Base-by-base conservation (phyloP, 2,888 invertebrate species). In the Cantharis flavilabris region DNA sequence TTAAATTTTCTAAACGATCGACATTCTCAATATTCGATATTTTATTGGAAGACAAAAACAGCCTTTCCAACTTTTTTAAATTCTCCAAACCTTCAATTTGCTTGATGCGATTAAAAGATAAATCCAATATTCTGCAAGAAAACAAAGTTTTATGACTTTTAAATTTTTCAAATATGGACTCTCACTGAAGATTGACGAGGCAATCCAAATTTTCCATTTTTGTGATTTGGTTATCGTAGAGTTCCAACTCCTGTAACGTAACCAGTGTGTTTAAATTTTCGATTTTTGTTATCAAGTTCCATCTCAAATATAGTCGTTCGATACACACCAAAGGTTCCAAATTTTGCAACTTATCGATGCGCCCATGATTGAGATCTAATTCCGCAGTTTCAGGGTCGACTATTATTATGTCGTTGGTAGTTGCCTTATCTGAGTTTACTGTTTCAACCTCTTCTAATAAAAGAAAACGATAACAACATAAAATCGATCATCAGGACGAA, bases 211-310 rank as follows among this genome's bases (percentile, higher is more conserved):
- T 97, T 88, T 98, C 97, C 82, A 99, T 96, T 81, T 93, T 92
- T 0, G 94, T 94, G 71, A 99, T 94, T 90, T 98, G 98, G 89
- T 99, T 99, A 88, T 99, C 99, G 88, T 99, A 98, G 4, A 99
- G 89, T 86, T 99, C 99, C 69, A 99, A 89, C 86, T 98, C 98
- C 16, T 91, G 91, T 11, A 99, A 90, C 0, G 94, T 95, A 2
- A 90, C 91, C 18, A 98, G 89, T 0, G 92, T 93, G 70, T 92
- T 88, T 28, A 99, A 88, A 84, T 98, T 97, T 87, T 98, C 98
- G 82, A 99, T 98, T 87, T 95, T 95, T 86, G 95, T 98, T 14
- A 99, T 96, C 10, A 98, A 90, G 89, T 99, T 99, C 95, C 98
- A 98, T 64, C 98, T 92, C 73, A 99, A 90, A 85, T 94, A 97